phyloP scores from a whole-genome alignment of 2,113 vertebrate species.

The Prolemur simus region DNA sequence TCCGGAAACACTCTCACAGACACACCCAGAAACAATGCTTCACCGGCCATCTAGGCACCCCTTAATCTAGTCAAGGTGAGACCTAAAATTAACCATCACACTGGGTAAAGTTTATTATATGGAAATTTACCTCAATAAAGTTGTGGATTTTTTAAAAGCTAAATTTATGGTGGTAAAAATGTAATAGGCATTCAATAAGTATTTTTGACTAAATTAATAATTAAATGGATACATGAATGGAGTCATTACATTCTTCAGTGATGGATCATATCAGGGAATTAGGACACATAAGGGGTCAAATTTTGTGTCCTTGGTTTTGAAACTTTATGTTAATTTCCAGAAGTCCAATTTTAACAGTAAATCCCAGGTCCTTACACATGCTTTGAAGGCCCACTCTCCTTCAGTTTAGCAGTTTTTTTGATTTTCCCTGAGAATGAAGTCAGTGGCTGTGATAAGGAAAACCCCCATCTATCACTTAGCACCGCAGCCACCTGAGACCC shows the following conservation, averaged over 20 bases:
- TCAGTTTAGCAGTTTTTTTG: not conserved
- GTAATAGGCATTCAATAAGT: not conserved
- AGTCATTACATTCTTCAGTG: not conserved
- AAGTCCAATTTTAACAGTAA: constrained; percentile 1
- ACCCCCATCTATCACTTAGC: too few species aligned
- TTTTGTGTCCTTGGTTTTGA: constrained; percentile 41
- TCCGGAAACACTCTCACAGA: not conserved
- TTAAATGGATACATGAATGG: not conserved
- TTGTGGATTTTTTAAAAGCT: not conserved
- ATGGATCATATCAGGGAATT: not conserved
- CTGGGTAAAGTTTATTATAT: not conserved
- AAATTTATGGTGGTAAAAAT: not conserved
- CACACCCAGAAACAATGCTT: not conserved
- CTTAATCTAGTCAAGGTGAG: not conserved
- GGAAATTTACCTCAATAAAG: not conserved
- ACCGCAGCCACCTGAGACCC: too few species aligned
- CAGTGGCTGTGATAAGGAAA: not conserved
- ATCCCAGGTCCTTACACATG: not conserved
- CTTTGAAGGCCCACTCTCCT: not conserved
- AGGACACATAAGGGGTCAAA: not conserved
- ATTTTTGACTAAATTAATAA: constrained; percentile 25
- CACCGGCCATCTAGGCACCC: not conserved
- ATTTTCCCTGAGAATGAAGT: not conserved
- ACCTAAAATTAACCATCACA: not conserved
- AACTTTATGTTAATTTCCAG: not conserved